Evolutionary conservation across 2,113 vertebrate genomes (phyloP), one percentile per base, ranked within the genome.

Genomic region (Pedetes capensis): DNA sequence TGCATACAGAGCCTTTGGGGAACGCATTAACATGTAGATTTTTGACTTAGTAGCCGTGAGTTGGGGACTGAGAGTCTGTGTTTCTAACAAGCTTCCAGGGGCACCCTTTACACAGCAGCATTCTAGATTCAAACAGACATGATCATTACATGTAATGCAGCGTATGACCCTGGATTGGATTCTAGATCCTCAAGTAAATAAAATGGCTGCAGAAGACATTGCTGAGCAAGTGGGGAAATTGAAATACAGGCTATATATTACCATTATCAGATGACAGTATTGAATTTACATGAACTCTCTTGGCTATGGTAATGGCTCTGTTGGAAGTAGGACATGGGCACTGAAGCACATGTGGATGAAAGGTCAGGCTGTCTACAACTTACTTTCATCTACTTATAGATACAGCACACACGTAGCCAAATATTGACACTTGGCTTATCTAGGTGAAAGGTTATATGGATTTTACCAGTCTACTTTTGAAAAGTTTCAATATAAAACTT

Each of bases 401-500:
- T 39, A 42, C 17, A 68, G 29, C 11, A 69, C 39, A 88, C 17
- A 34, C 75, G 57, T 6, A 23, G 13, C 37, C 66, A 76, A 47
- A 83, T 34, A 22, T 3, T 44, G 72, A 79, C 20, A 20, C 9
- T 61, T 71, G 25, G 20, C 11, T 1, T 11, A 22, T 64, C 44
- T 61, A 61, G 64, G 42, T 44, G 44, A 74, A 71, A 84, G 23
- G 32, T 72, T 85, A 42, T 32, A 22, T 39, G 51, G 10, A 4
- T 9, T 75, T 64, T 23, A 17, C 9, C 18, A 68, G 72, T 44
- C 39, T 14, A 12, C 17, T 89, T 59, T 82, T 91, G 25, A 55
- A 57, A 23, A 22, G 22, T 89, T 80, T 91, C 51, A 74, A 82
- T 95, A 93, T 34, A n/a, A 74, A 66, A 53, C 64, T 89, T 91